A percentile compares a stretch with the other conserved stretches of the same genome.
These are phyloP conservation scores for Helarctos malayanus DNA, from an alignment of 2,797 vertebrate species.

Conservation along the genomic window DNA sequence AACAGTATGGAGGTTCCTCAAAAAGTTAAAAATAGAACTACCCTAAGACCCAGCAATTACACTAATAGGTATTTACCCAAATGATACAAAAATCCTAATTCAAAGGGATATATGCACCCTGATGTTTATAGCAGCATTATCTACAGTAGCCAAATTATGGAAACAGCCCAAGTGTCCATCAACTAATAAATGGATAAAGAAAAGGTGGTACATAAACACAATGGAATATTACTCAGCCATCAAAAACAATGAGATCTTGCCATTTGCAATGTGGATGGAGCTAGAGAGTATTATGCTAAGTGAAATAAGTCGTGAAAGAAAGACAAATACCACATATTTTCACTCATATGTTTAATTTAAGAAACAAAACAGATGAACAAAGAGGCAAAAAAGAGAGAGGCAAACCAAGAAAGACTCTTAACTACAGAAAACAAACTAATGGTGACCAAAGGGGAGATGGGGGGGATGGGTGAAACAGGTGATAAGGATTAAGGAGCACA, in stretches of 20 bases:
- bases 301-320: not conserved
- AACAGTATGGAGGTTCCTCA: not conserved
- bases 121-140: not conserved
- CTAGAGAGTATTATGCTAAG: not conserved
- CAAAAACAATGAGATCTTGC: not conserved
- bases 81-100: not conserved
- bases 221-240: not conserved
- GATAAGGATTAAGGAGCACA: not conserved
- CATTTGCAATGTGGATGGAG: not conserved
- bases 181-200: not conserved
- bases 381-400: not conserved
- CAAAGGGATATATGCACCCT: not conserved
- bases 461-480: not conserved
- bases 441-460: not conserved
- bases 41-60: not conserved
- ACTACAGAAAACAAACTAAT: not conserved
- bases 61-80: not conserved
- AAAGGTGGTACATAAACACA: not conserved
- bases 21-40: not conserved
- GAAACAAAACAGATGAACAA: not conserved
- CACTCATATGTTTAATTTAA: not conserved
- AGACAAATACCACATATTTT: not conserved
- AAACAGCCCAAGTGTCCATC: not conserved
- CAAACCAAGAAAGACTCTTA: not conserved
- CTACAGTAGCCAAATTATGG: not conserved